These are phyloP conservation scores for Stegodyphus dumicola DNA, from an alignment of 1,140 invertebrate genomes.

Conservation along the genomic window DNA sequence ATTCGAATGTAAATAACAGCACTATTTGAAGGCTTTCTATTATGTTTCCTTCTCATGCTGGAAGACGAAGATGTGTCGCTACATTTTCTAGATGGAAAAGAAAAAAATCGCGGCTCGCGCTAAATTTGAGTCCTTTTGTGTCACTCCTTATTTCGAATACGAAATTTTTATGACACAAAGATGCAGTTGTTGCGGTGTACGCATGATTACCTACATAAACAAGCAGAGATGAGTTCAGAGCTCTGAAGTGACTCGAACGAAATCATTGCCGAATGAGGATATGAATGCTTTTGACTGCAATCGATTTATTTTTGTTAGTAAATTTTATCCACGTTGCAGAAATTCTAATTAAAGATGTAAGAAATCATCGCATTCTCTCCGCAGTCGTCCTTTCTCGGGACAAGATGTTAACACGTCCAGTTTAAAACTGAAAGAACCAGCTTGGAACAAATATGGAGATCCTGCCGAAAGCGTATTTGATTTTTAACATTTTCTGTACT, in stretches of 20 bases:
- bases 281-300: no score
- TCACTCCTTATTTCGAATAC: slow-evolving; percentile 53
- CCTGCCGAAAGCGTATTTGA: no score
- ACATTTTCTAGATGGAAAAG: slow-evolving; percentile 3
- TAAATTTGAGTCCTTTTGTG: slow-evolving; percentile 57
- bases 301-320: no score
- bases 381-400: no score
- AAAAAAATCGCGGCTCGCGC: slow-evolving; percentile 46
- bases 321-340: no score
- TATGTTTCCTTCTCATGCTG: slow-evolving; percentile 45
- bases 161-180: background rate
- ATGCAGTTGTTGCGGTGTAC: slow-evolving; percentile 11
- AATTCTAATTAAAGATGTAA: no score
- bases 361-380: no score
- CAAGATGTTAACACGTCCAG: no score
- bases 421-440: no score
- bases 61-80: slow-evolving; percentile 13
- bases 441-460: no score
- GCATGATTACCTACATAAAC: slow-evolving; percentile 46
- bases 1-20: slow-evolving; percentile 57
- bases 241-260: background rate
- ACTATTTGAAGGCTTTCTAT: slow-evolving; percentile 56
- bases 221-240: background rate
- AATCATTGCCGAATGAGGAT: background rate
- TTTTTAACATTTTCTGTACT: no score